Conservation (phyloP, 64 coral and sea anemone species). For the Dendronephthya gigantea region DNA sequence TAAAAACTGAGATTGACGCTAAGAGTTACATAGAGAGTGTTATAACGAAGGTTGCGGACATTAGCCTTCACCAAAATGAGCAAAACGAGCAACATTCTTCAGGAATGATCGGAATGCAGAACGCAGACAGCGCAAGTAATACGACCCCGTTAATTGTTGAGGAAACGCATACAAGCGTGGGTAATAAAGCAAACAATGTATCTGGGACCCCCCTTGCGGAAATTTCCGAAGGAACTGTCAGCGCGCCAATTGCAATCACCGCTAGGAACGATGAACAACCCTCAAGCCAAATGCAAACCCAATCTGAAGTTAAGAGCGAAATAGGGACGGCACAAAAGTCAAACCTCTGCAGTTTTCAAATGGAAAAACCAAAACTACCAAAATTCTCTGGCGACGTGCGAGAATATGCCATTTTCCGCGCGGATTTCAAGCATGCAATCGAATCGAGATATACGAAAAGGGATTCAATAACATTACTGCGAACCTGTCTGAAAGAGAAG, state of each 20-base stretch:
- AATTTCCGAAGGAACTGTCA: background rate
- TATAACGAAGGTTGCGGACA: background rate
- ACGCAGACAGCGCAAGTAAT: background rate
- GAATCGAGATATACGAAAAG: constrained; percentile 14
- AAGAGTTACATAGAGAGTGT: constrained; percentile 21
- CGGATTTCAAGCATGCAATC: constrained; percentile 24
- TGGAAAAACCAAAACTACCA: constrained; percentile 14
- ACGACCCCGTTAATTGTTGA: background rate
- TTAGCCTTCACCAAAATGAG: background rate
- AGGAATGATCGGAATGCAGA: constrained; percentile 14
- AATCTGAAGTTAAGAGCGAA: constrained; percentile 13
- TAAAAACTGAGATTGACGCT: background rate
- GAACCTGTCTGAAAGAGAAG: background rate
- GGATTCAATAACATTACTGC: constrained; percentile 25
- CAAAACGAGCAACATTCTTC: constrained; percentile 7
- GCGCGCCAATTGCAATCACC: background rate
- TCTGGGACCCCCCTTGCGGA: background rate
- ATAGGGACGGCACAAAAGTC: background rate
- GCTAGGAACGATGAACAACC: background rate
- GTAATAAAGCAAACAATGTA: constrained; percentile 5
- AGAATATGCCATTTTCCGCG: constrained; percentile 30
- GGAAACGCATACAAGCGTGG: background rate
- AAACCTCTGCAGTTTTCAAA: constrained; percentile 4
- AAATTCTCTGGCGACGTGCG: constrained; percentile 35
- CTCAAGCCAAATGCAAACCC: background rate